A percentile compares a stretch with the other conserved stretches of the same genome.
Evolutionary conservation across 2,888 invertebrate species (phyloP).

Genomic region (Ichneumoninae sp.): DNA sequence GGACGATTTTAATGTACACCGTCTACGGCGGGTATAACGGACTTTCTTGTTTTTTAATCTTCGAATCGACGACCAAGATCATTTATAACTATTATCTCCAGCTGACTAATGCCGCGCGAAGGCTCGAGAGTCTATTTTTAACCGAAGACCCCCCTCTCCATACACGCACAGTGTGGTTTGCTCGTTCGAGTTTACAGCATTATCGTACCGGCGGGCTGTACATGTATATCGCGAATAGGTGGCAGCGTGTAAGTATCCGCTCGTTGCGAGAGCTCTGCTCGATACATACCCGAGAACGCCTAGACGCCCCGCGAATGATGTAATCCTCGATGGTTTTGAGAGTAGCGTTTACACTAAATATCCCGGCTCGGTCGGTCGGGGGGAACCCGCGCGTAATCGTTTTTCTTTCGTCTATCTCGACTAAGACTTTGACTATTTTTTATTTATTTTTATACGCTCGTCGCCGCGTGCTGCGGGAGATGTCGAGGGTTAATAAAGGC

Average conservation of each 20-base stretch:
- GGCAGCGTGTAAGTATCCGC: constrained; percentile 6
- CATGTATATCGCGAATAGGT: background rate
- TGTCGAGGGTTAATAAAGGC: background rate
- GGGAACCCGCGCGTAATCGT: background rate
- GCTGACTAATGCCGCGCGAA: constrained; percentile 60
- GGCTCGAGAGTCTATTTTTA: constrained; percentile 53
- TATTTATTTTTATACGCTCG: background rate
- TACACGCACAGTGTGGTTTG: constrained; percentile 27
- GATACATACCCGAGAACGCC: constrained; percentile 18
- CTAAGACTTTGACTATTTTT: background rate
- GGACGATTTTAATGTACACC: background rate
- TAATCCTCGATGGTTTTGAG: constrained; percentile 49
- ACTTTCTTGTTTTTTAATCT: constrained; percentile 47
- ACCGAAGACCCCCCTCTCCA: constrained; percentile 40
- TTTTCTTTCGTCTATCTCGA: background rate
- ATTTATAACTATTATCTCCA: constrained; percentile 67
- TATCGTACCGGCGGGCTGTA: constrained; percentile 10
- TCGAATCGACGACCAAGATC: constrained; percentile 60
- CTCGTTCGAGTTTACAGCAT: constrained; percentile 59
- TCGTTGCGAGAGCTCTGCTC: constrained; percentile 23
- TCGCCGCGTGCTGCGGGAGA: background rate
- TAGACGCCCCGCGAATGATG: constrained; percentile 44
- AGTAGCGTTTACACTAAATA: constrained; percentile 32
- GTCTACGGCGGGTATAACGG: background rate
- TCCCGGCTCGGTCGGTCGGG: background rate